These are phyloP conservation scores for Mus caroli DNA, from an alignment of 2,797 vertebrate species.

Conservation along the genomic window DNA sequence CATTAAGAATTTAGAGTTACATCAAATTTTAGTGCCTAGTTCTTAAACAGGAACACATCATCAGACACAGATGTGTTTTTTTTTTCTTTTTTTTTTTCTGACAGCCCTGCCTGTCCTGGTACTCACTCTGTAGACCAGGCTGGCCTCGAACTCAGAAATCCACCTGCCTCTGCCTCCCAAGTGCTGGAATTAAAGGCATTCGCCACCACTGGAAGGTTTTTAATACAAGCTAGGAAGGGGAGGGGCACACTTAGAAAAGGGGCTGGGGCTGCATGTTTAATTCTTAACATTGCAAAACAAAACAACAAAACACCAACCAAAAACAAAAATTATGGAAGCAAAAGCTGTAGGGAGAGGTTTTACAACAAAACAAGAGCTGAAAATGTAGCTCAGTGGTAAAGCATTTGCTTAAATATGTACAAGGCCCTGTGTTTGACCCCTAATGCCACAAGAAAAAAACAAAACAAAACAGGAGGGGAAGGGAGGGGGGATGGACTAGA, in stretches of 20 bases:
- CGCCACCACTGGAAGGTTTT: neutral
- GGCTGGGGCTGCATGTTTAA: neutral
- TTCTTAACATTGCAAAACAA: neutral
- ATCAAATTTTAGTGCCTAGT: neutral
- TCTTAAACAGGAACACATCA: conserved; percentile 30
- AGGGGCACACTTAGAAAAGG: neutral
- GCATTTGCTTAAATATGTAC: neutral
- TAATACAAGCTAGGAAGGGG: neutral
- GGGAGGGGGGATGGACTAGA: neutral
- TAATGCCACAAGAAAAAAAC: neutral
- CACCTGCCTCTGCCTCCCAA: too few relatives aligned
- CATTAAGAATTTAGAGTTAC: conserved; percentile 18
- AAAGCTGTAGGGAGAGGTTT: neutral
- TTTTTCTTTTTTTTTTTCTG: too few relatives aligned
- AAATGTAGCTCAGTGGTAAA: neutral
- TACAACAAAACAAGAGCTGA: neutral
- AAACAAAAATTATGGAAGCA: neutral
- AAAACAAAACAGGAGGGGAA: neutral
- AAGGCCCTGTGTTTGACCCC: neutral
- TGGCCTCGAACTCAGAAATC: too few relatives aligned
- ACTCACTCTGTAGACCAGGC: too few relatives aligned
- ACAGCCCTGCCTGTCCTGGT: too few relatives aligned
- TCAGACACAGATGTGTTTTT: neutral
- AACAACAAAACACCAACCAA: neutral
- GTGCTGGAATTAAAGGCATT: too few relatives aligned